These are phyloP conservation scores for Malurus melanocephalus DNA, from an alignment of 2,113 vertebrate species.

Conservation along the genomic window DNA sequence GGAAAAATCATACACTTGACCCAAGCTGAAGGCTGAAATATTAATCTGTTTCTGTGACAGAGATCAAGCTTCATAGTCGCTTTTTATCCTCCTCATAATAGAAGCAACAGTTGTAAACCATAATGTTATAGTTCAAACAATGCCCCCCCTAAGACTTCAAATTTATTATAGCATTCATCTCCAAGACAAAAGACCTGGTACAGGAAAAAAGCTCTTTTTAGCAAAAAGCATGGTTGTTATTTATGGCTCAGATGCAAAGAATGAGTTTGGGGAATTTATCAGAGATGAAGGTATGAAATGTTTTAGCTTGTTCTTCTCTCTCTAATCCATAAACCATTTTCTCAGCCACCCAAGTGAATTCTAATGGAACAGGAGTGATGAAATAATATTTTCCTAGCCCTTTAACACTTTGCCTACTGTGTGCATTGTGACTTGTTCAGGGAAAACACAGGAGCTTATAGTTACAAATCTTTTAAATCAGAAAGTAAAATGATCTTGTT, in stretches of 20 bases:
- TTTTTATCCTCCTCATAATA: constrained; percentile 80
- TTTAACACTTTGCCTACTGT: constrained; percentile 83
- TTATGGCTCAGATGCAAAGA: constrained; percentile 88
- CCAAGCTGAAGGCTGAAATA: constrained; percentile 78
- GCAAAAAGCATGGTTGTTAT: constrained; percentile 85
- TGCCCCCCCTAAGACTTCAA: constrained; percentile 82
- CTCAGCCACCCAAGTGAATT: constrained; percentile 88
- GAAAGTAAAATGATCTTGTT: constrained; percentile 56
- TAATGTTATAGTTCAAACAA: constrained; percentile 85
- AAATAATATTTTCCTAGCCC: constrained; percentile 86
- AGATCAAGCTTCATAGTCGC: constrained; percentile 78
- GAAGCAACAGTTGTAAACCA: constrained; percentile 87
- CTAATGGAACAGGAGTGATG: constrained; percentile 87
- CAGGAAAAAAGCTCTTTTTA: constrained; percentile 82
- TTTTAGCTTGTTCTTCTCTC: constrained; percentile 86
- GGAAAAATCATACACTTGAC: constrained; percentile 81
- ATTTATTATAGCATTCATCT: constrained; percentile 87
- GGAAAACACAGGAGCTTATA: constrained; percentile 61
- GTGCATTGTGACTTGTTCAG: constrained; percentile 65
- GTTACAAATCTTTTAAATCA: constrained; percentile 65
- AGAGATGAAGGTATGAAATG: constrained; percentile 88
- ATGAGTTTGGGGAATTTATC: constrained; percentile 88
- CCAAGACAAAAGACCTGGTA: constrained; percentile 83
- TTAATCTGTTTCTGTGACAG: constrained; percentile 80
- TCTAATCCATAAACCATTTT: constrained; percentile 90